Base-by-base conservation (phyloP, 1,140 invertebrate genomes). In the Procambarus virginalis region DNA sequence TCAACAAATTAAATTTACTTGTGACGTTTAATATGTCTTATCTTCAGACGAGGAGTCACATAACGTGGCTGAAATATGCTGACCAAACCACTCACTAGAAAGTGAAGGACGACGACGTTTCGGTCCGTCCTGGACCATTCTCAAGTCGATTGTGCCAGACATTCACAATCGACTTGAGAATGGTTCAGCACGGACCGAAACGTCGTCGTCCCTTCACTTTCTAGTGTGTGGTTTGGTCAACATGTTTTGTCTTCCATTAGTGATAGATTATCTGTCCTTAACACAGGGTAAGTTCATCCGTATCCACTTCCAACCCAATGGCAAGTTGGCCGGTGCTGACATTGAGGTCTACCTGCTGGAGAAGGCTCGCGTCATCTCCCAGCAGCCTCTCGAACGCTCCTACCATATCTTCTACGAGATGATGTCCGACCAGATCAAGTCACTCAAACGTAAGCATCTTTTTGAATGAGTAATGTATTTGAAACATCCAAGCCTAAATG, bases 291-390 rank as follows among this genome's bases (percentile, higher is more conserved):
- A 95, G 93, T 95, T 95, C 93, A 95, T 95, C 93, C 94, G 95
- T 93, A 95, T 95, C 92, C 95, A 95, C 93, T 95, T 95, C 93
- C 98, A 98, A 93, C 97, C 97, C 91, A 97, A 97, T 95, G 99
- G 99, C 95, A 99, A 99, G 86, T 49, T 88, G 78, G 81, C 86
- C 17, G 86, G 86, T 75, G 86, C 48, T 81, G 86, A 88, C 95
- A 99, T 82, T 17, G 80, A 82, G 12, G 80, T 82, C 58, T 82
- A 82, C 58, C 34, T 82, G 58, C 80, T 82, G 55, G 80, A 82
- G 58, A 82, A 82, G 80, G 80, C 80, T 82, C 80, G 80, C 68
- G 80, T 82, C 34, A 82, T 82, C 80, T 82, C 80, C 60, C 80
- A 82, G 58, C 80, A 82, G 20, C 80, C 80, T 5, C n/a, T 34